phyloP scores from a whole-genome alignment of 2,113 vertebrate genomes.

The Oxygymnocypris stewartii region DNA sequence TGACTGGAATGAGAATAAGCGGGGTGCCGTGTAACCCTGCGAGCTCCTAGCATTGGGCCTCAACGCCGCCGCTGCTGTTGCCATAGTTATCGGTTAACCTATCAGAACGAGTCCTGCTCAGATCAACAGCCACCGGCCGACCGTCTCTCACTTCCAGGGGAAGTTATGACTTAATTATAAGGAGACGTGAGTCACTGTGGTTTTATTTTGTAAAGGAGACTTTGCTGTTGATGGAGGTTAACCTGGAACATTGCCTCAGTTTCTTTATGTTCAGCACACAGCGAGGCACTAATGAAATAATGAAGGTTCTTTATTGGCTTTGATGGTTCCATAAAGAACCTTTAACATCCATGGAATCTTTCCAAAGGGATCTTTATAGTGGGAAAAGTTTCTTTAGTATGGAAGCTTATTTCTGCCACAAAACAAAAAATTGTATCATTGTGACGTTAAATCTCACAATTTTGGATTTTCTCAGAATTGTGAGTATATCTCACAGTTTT shows the following conservation, averaged over 20 bases:
- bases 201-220: background rate
- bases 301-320: background rate
- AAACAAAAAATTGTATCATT: background rate
- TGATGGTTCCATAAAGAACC: background rate
- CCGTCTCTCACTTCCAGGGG: background rate
- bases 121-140: slow-evolving; percentile 56
- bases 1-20: slow-evolving; percentile 76
- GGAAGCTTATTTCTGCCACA: no score
- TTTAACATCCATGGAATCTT: background rate
- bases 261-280: slow-evolving; percentile 66
- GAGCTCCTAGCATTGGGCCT: slow-evolving; percentile 64
- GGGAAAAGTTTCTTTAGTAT: no score
- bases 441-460: background rate
- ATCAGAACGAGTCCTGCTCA: slow-evolving; percentile 70
- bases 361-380: background rate
- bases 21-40: slow-evolving; percentile 61
- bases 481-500: accelerated
- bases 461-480: no score
- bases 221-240: background rate
- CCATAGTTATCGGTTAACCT: slow-evolving; percentile 72
- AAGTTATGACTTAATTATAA: background rate
- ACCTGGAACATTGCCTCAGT: background rate
- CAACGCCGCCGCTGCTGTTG: slow-evolving; percentile 67
- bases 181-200: background rate
- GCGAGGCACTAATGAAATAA: slow-evolving; percentile 67